phyloP scores from a whole-genome alignment of 2,888 invertebrate species.

The Tenthredo mesomela region DNA sequence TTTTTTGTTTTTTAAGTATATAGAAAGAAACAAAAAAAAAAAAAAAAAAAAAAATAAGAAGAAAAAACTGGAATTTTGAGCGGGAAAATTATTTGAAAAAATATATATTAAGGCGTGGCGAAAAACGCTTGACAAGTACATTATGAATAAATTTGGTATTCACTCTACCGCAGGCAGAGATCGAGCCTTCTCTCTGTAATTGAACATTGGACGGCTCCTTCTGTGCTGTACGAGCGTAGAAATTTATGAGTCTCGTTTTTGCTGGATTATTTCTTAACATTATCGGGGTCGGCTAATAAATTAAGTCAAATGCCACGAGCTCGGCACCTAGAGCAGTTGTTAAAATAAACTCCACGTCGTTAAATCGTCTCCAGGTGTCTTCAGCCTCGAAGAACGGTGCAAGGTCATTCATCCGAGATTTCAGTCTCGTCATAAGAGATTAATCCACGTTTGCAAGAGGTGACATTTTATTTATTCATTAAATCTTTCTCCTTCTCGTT shows the following conservation, averaged over 20 bases:
- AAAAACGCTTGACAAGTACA: neutral
- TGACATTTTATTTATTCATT: constrained; percentile 36
- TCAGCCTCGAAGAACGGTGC: constrained; percentile 19
- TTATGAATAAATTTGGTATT: constrained; percentile 13
- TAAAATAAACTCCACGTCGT: constrained; percentile 30
- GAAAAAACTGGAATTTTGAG: neutral
- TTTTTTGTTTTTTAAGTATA: neutral
- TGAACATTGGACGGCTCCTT: constrained; percentile 32
- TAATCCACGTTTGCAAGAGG: neutral
- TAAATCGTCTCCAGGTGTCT: constrained; percentile 51
- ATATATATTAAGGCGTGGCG: neutral
- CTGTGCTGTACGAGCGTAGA: constrained; percentile 44
- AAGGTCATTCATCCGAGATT: constrained; percentile 48
- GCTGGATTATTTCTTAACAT: constrained; percentile 60
- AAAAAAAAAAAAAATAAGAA: neutral
- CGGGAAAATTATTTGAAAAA: neutral
- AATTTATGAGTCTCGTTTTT: constrained; percentile 65
- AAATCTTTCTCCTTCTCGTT: neutral
- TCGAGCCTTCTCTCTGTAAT: constrained; percentile 3
- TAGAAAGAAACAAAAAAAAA: neutral
- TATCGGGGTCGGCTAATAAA: constrained; percentile 61
- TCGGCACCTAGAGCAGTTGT: constrained; percentile 51
- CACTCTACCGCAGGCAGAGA: constrained; percentile 1
- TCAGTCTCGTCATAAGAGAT: constrained; percentile 3
- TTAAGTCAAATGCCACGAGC: constrained; percentile 57